Evolutionary conservation across 2,888 invertebrate species (phyloP).

Genomic region (Pedicia rivosa): DNA sequence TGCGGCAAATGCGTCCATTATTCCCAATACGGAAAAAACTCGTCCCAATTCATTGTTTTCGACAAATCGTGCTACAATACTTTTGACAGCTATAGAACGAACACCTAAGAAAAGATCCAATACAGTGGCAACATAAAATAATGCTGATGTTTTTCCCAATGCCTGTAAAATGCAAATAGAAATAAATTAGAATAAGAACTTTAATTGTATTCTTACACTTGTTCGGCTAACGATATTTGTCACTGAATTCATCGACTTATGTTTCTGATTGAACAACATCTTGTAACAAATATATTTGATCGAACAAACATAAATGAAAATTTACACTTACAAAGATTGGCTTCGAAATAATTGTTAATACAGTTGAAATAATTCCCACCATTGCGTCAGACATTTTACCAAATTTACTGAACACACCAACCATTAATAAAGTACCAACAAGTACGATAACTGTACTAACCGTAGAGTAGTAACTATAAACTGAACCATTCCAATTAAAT

Average conservation of each 20-base stretch:
- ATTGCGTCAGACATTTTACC: no score
- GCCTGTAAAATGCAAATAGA: no score
- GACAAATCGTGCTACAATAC: conserved; percentile 26
- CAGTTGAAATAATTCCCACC: no score
- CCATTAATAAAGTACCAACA: no score
- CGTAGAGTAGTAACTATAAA: conserved; percentile 24
- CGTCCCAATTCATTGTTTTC: conserved; percentile 24
- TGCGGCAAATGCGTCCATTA: conserved; percentile 25
- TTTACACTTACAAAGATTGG: no score
- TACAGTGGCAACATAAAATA: conserved; percentile 23
- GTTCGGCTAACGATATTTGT: no score
- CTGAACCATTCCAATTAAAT: conserved; percentile 27
- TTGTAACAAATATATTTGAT: no score
- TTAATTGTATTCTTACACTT: not conserved
- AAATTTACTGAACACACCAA: no score
- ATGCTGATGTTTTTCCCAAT: conserved; percentile 19
- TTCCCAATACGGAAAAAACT: conserved; percentile 23
- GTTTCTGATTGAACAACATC: no score
- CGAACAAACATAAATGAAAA: no score
- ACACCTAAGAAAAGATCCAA: conserved; percentile 27
- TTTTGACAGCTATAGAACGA: conserved; percentile 27
- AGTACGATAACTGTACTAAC: conserved; percentile 22
- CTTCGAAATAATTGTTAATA: no score
- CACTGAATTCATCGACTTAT: no score
- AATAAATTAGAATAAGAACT: conserved; percentile 4